phyloP scores from a whole-genome alignment of 2,797 vertebrate genomes.

The Rhinichthys osculus region DNA sequence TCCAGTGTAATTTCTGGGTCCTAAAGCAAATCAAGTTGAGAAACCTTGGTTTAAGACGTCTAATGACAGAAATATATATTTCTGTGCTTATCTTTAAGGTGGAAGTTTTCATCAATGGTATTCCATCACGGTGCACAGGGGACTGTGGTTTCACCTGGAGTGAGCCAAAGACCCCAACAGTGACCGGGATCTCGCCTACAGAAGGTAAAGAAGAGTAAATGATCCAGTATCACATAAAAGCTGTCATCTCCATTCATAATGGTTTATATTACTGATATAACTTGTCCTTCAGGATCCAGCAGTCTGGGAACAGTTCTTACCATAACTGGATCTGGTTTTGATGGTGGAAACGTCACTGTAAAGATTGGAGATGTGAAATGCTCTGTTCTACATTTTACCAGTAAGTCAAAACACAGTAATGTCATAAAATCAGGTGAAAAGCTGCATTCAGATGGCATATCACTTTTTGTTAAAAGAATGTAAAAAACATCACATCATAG shows the following conservation, averaged over 20 bases:
- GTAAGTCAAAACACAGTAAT: conserved; percentile 67
- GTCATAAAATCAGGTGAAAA: not conserved
- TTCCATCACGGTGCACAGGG: conserved; percentile 81
- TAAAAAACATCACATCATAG: not conserved
- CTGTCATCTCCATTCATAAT: not conserved
- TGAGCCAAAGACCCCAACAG: conserved; percentile 72
- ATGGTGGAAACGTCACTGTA: conserved; percentile 71
- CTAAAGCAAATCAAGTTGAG: not conserved
- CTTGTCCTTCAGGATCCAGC: conserved; percentile 74
- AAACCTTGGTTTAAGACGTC: not conserved
- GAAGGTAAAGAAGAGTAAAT: conserved; percentile 67
- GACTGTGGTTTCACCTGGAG: conserved; percentile 83
- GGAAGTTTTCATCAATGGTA: conserved; percentile 82
- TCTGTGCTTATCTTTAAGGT: conserved; percentile 71
- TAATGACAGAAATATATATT: not conserved
- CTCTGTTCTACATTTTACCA: conserved; percentile 69
- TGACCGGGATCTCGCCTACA: conserved; percentile 74
- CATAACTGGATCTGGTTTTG: conserved; percentile 79
- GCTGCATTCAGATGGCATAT: not conserved
- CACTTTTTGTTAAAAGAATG: not conserved
- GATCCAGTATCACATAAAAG: not conserved
- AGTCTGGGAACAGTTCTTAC: conserved; percentile 78
- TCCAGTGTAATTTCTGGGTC: not conserved
- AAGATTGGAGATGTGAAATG: conserved; percentile 76
- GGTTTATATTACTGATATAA: not conserved